A percentile compares a stretch with the other conserved stretches of the same genome.
phyloP scores from a whole-genome alignment of 2,797 vertebrate species.

The Phyllotis vaccarum region DNA sequence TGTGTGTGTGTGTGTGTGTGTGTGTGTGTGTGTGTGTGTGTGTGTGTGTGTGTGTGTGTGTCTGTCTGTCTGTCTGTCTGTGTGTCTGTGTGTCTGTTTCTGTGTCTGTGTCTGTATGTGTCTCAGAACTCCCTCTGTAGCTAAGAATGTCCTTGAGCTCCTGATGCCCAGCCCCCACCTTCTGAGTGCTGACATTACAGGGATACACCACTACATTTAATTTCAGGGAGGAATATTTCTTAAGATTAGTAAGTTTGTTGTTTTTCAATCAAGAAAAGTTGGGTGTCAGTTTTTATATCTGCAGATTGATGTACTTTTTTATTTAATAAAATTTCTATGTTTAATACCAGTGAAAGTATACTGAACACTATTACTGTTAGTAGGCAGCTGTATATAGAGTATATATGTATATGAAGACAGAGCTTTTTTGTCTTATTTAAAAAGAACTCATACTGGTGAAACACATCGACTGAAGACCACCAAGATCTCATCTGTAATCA shows the following conservation, averaged over 20 bases:
- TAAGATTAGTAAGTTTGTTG: background rate
- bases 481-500: background rate
- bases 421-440: conserved; percentile 40
- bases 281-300: conserved; percentile 52
- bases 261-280: conserved; percentile 20
- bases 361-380: conserved; percentile 5
- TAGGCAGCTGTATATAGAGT: conserved; percentile 20
- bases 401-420: conserved; percentile 15
- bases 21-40: background rate
- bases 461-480: background rate
- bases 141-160: background rate
- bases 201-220: too few species aligned
- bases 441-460: background rate
- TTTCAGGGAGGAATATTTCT: conserved; percentile 49
- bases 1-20: too few species aligned
- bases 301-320: conserved; percentile 35
- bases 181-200: background rate
- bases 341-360: conserved; percentile 24
- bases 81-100: background rate
- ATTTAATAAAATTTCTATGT: conserved; percentile 38
- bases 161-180: background rate
- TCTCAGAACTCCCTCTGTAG: background rate
- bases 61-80: too few species aligned
- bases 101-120: background rate
- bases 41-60: background rate